These are phyloP conservation scores for Alviniconcha strummeri DNA, from an alignment of 2,888 invertebrate species.

Conservation along the genomic window DNA sequence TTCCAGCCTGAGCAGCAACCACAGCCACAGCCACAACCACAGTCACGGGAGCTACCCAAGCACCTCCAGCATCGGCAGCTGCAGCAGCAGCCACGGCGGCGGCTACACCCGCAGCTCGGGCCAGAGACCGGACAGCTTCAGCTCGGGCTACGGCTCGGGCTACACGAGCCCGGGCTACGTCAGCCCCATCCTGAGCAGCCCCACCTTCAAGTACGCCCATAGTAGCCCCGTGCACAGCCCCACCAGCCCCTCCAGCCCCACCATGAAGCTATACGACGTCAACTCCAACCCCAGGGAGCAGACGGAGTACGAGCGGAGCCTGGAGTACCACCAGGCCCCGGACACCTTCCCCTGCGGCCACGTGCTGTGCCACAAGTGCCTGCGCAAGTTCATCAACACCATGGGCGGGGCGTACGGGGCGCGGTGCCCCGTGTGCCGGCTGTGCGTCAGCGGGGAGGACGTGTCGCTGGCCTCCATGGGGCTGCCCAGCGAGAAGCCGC, in stretches of 20 bases:
- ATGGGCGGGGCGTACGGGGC: constrained; percentile 39
- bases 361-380: constrained; percentile 64
- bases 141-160: constrained; percentile 24
- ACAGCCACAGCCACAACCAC: background rate
- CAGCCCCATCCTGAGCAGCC: constrained; percentile 16
- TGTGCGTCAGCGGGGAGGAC: constrained; percentile 37
- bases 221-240: constrained; percentile 24
- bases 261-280: constrained; percentile 40
- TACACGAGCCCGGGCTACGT: constrained; percentile 18
- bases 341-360: constrained; percentile 69
- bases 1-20: background rate
- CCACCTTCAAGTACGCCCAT: constrained; percentile 21
- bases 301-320: constrained; percentile 55
- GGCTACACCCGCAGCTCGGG: background rate
- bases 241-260: constrained; percentile 8
- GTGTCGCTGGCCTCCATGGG: constrained; percentile 40
- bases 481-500: constrained; percentile 10
- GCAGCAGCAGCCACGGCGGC: background rate
- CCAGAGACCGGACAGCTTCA: constrained; percentile 30
- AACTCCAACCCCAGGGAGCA: constrained; percentile 41
- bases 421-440: constrained; percentile 48
- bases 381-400: constrained; percentile 51
- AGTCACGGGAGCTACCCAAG: background rate
- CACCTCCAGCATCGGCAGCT: background rate
- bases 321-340: constrained; percentile 62